Percentiles rank a stretch among this genome's conserved stretches.
phyloP scores from a whole-genome alignment of 2,888 invertebrate species.

The Pandemis corylana region DNA sequence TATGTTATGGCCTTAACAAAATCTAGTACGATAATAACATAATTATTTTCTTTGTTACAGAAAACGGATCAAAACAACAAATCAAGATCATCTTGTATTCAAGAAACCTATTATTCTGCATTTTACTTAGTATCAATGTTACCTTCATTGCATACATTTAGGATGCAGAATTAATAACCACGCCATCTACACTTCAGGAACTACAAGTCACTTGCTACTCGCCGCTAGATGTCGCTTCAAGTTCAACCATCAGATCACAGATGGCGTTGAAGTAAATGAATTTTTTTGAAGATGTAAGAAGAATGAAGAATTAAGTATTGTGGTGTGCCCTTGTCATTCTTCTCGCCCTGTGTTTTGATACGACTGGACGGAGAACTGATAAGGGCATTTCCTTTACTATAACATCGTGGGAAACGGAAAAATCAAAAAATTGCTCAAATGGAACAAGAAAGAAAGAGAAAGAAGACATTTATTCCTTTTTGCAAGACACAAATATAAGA shows the following conservation, averaged over 20 bases:
- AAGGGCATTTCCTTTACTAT: slow-evolving; percentile 91
- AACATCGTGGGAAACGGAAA: slow-evolving; percentile 47
- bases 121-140: slow-evolving; percentile 55
- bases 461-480: too few relatives aligned
- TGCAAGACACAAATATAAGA: too few relatives aligned
- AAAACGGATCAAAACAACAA: not conserved
- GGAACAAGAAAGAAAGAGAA: too few relatives aligned
- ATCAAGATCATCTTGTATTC: not conserved
- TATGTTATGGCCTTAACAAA: too few relatives aligned
- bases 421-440: not conserved
- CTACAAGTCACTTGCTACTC: slow-evolving; percentile 26
- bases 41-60: slow-evolving; percentile 19
- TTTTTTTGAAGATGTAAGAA: slow-evolving; percentile 13
- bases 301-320: slow-evolving; percentile 52
- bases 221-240: slow-evolving; percentile 1
- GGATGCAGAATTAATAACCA: slow-evolving; percentile 56
- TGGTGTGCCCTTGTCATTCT: slow-evolving; percentile 96
- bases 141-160: slow-evolving; percentile 47
- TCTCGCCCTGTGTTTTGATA: slow-evolving; percentile 92
- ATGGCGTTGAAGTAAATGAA: slow-evolving; percentile 49
- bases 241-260: slow-evolving; percentile 54
- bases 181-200: slow-evolving; percentile 50
- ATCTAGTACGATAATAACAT: not conserved
- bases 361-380: slow-evolving; percentile 99
- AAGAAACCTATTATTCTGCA: slow-evolving; percentile 52